Evolutionary conservation across 2,113 vertebrate species (phyloP), one percentile per base, ranked within the genome.

Genomic region (Pontoporia blainvillei): DNA sequence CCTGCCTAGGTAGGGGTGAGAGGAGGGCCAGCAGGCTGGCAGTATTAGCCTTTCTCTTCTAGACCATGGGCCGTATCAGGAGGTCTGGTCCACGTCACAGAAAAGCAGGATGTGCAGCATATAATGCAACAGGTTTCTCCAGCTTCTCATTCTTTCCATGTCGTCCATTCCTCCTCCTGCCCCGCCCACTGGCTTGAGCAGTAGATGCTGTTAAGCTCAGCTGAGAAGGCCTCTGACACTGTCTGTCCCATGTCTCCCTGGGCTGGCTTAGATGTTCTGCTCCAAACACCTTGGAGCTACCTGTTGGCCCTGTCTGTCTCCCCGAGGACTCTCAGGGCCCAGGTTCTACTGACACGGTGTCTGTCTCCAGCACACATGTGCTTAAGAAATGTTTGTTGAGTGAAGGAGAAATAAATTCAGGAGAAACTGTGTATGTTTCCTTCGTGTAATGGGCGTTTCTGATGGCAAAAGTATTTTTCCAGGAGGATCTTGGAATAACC

Each of bases 381-480:
- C 14, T 88, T 69, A 57, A n/a, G 44, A 61, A 25, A 8, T 34
- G 13, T 91, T 85, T 86, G 52, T 31, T 15, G 54, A 44, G 49
- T 67, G 84, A 92, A 66, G 41, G 73, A 52, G 39, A 73, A 66
- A 34, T 90, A 44, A 23, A 79, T 44, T 52, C 18, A 25, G 49
- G 86, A 84, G 76, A 73, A 69, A 75, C 13, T n/a, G 44, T 12
- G 27, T 69, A 1, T 2, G 73, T 86, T 82, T 54, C 15, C 64
- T 86, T 64, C n/a, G 41, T 84, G 59, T 94, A 69, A 66, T 20
- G 59, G 62, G 49, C 87, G 14, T 95, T 90, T 54, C 61, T 59
- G 31, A 52, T 72, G 46, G 67, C 23, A 64, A 86, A 92, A 79
- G 78, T n/a, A 12, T 41, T 97, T 96, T 95, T 94, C 79, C 84